Base-by-base conservation (phyloP, 1,140 invertebrate species). In the Diorhabda sublineata region DNA sequence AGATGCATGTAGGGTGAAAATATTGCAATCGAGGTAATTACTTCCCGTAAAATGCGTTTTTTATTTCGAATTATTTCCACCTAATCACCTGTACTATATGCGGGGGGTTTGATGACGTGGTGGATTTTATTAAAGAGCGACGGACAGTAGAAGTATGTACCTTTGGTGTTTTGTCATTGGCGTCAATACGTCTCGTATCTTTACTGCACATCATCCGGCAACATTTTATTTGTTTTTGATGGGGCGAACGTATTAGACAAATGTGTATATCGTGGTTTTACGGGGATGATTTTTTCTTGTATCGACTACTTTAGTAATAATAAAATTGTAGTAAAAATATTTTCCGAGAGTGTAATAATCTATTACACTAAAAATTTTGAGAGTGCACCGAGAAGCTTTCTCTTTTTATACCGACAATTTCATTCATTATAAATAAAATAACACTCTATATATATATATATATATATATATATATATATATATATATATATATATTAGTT, bases 161-260 rank as follows among this genome's bases (percentile, higher is more conserved):
- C 65, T 67, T 11, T 9, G 47, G 57, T 59, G 57, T 61, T 52
- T 42, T 59, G 57, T 61, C 64, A 42, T 11, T 42, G 7, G 41
- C 64, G 64, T 65, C 65, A 67, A 67, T 67, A 67, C 65, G 42
- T 67, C 65, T 67, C 65, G 42, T 58, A 67, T 58, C 60, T 67
- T 67, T 67, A 67, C 58, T 60, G 60, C 65, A 67, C 47, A 45
- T 67, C 58, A 67, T 42, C 65, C 65, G 42, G 43, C 45, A 58
- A 67, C 57, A 67, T 67, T 67, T 67, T 67, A 67, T 67, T 67
- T 45, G 65, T 67, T 67, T 67, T 67, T 67, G 65, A 67, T 67
- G 65, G 65, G 65, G 42, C 41, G 60, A 67, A 67, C 65, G 65
- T 67, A 67, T 67, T 67, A 67, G 65, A 60, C 65, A 47, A 67